Evolutionary conservation across 2,113 vertebrate species (phyloP).

Genomic region (Hydrolagus affinis): DNA sequence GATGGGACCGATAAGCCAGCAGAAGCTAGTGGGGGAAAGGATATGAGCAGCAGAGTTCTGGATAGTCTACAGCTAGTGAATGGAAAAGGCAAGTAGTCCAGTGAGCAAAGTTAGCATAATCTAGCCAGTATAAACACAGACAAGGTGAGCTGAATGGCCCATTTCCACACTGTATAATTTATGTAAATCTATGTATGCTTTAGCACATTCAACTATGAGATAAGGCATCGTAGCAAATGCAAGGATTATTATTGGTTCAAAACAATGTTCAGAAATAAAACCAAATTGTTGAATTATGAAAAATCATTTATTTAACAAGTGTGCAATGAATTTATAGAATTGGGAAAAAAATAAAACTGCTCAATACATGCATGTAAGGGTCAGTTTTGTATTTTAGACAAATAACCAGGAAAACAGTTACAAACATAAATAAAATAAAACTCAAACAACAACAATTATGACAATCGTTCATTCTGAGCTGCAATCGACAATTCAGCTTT

Average conservation of each 20-base stretch:
- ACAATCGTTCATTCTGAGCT: background rate
- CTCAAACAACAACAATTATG: background rate
- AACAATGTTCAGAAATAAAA: background rate
- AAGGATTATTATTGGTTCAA: background rate
- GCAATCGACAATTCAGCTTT: background rate
- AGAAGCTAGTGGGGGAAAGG: no score
- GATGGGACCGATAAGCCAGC: no score
- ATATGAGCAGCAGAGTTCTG: no score
- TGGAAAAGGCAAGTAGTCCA: no score
- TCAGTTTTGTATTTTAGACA: background rate
- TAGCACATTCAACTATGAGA: no score
- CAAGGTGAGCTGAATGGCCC: no score
- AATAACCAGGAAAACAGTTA: background rate
- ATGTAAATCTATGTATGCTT: no score
- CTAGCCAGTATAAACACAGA: no score
- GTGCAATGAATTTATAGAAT: conserved; percentile 12
- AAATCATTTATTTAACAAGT: background rate
- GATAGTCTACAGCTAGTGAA: no score
- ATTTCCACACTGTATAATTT: no score
- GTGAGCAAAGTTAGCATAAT: no score
- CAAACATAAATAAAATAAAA: background rate
- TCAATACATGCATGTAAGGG: background rate
- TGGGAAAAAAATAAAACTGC: background rate
- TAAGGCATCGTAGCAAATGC: no score
- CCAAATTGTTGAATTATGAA: background rate